These are phyloP conservation scores for Rafetus swinhoei DNA, from an alignment of 2,113 vertebrate species.

Conservation along the genomic window DNA sequence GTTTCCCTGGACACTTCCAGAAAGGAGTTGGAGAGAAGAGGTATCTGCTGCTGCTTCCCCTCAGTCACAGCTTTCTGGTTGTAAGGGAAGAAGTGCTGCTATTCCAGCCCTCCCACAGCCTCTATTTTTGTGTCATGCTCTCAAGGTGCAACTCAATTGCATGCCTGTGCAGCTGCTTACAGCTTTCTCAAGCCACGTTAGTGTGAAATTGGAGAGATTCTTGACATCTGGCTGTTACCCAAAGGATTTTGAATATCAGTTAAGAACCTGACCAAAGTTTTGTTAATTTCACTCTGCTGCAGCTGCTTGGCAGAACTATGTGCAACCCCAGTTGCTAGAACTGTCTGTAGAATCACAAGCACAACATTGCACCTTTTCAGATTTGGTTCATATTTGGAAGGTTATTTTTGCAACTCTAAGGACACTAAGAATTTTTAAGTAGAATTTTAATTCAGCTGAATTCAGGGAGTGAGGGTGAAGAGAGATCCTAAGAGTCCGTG, in stretches of 20 bases:
- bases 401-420: not conserved
- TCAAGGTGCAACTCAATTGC: not conserved
- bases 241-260: not conserved
- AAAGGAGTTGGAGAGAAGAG: not conserved
- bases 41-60: not conserved
- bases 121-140: not conserved
- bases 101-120: not conserved
- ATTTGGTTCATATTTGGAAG: not conserved
- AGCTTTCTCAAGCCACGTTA: not conserved
- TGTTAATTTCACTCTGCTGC: constrained; percentile 15
- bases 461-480: not conserved
- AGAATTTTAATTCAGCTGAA: not conserved
- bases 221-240: constrained; percentile 24
- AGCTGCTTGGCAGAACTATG: not conserved
- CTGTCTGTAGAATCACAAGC: not conserved
- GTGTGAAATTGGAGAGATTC: constrained; percentile 19
- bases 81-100: not conserved
- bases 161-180: not conserved
- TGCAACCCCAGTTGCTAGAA: not conserved
- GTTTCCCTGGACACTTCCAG: not conserved
- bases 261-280: not conserved
- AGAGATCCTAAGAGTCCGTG: not conserved
- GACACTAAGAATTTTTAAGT: not conserved
- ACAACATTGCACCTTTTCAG: not conserved
- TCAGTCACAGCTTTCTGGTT: not conserved